phyloP scores from a whole-genome alignment of 2,113 vertebrate species.

The Dipodomys merriami region DNA sequence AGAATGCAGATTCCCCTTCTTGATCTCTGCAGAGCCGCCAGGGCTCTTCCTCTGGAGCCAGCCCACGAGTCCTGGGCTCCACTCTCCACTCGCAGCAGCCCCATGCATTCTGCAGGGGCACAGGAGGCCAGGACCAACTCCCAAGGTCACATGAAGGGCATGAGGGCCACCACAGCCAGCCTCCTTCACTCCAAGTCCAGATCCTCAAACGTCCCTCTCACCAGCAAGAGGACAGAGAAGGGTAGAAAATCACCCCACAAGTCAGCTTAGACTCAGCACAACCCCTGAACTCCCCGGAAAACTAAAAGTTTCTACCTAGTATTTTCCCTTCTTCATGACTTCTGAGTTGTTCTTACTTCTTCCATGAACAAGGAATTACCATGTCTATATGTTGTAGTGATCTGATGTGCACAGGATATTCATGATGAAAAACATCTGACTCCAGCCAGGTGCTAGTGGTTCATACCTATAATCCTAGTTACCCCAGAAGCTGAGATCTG shows the following conservation, averaged over 20 bases:
- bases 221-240: rapidly evolving
- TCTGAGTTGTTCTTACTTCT: background rate
- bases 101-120: no score
- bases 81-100: no score
- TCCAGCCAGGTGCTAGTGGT: no score
- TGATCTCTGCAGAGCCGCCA: no score
- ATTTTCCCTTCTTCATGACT: background rate
- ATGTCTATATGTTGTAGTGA: background rate
- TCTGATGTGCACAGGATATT: no score
- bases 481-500: no score
- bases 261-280: background rate
- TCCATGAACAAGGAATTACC: background rate
- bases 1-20: no score
- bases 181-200: background rate
- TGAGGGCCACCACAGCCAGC: rapidly evolving
- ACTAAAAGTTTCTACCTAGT: background rate
- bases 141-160: rapidly evolving
- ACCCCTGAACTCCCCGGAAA: background rate
- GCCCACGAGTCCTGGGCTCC: no score
- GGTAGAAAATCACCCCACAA: background rate
- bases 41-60: no score
- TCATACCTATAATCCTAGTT: no score
- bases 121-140: no score
- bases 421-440: no score
- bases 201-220: background rate